These are phyloP conservation scores for Zoanthus sociatus DNA, from an alignment of 92 coral and sea anemone species.

Conservation along the genomic window DNA sequence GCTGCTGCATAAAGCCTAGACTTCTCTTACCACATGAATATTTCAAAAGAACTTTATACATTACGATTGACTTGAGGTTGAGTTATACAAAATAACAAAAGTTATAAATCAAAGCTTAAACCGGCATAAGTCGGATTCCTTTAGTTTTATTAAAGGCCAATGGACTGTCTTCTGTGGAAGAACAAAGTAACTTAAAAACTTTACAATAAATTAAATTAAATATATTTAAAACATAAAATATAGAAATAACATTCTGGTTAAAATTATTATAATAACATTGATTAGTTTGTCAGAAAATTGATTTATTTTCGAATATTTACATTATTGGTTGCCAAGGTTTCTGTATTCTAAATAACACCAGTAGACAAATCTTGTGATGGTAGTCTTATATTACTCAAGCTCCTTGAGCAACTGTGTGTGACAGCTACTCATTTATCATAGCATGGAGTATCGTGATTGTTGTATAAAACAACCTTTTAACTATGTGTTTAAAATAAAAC, in stretches of 20 bases:
- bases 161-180: no score
- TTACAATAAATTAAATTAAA: no score
- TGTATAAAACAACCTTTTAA: not conserved
- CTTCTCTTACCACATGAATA: not conserved
- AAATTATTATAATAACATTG: no score
- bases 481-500: not conserved
- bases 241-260: no score
- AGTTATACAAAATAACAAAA: conserved; percentile 15
- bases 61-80: not conserved
- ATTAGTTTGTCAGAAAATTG: no score
- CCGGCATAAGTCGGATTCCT: no score
- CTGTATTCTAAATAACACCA: conserved; percentile 5
- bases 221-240: no score
- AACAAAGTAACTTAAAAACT: no score
- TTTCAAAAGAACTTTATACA: not conserved
- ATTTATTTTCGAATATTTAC: no score
- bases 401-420: conserved; percentile 49
- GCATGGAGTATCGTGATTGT: conserved; percentile 28
- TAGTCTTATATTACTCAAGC: not conserved
- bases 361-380: conserved; percentile 24
- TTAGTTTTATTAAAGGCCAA: no score
- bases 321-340: not conserved
- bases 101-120: not conserved
- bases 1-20: not conserved
- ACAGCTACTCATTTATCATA: not conserved